These are phyloP conservation scores for Meta bourneti DNA, from an alignment of 2,888 invertebrate species.

Conservation along the genomic window DNA sequence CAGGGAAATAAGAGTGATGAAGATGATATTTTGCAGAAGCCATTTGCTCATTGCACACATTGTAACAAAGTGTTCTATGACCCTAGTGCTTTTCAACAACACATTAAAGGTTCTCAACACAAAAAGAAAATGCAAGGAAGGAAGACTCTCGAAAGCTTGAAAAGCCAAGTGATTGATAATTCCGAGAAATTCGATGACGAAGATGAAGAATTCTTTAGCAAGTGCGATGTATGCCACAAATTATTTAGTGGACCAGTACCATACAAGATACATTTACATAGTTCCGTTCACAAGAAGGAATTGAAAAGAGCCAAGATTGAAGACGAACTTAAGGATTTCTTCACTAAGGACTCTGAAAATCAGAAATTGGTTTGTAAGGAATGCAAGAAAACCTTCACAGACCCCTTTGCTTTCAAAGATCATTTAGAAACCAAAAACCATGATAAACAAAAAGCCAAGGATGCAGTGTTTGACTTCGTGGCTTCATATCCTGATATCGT, in stretches of 20 bases:
- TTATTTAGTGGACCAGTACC: constrained; percentile 48
- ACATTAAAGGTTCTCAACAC: constrained; percentile 28
- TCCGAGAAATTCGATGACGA: not conserved
- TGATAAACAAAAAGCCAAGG: constrained; percentile 49
- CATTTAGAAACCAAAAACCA: constrained; percentile 60
- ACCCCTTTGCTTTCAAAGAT: constrained; percentile 35
- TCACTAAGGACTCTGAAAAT: not conserved
- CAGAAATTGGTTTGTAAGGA: constrained; percentile 48
- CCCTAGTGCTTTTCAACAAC: constrained; percentile 33
- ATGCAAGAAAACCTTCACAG: constrained; percentile 54
- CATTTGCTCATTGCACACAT: constrained; percentile 28
- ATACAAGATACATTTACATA: constrained; percentile 46
- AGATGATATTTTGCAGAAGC: constrained; percentile 29
- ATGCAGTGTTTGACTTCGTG: constrained; percentile 16
- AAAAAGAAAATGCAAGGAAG: constrained; percentile 22
- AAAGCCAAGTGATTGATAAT: not conserved
- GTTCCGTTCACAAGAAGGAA: constrained; percentile 39
- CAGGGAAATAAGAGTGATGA: not conserved
- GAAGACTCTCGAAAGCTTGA: not conserved
- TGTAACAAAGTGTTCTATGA: constrained; percentile 54
- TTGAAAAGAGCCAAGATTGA: not conserved
- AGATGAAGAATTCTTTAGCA: not conserved
- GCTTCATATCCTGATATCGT: constrained; percentile 41
- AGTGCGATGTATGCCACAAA: constrained; percentile 55
- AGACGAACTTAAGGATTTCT: constrained; percentile 46